Evolutionary conservation across 2,888 invertebrate species (phyloP), one percentile per base, ranked within the genome.

Genomic region (Brachycybe producta): DNA sequence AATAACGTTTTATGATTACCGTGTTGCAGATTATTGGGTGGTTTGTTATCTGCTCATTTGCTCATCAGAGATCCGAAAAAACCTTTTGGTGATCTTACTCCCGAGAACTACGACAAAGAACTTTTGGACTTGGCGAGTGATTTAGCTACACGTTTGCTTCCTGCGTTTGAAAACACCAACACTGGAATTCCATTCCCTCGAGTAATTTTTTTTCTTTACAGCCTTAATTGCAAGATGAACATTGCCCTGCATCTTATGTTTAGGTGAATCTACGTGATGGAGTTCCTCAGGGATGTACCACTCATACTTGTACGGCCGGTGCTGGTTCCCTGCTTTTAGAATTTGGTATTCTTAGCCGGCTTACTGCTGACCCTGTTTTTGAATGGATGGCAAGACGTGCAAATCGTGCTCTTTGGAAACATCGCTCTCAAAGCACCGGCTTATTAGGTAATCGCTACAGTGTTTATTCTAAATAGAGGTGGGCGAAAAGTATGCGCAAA

Each of bases 291-390:
- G 65, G 70, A 53, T 68, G 70, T 36, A 64, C 68, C 2, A 74
- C 74, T 48, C 73, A 75, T 56, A 78, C 77, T 0, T 78, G 77
- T 59, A 75, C 76, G 8, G 73, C 78, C 19, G 77, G 77, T 35
- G 77, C 77, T 24, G 77, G 77, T 1, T 73, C 75, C 7, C 64
- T 79, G 36, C 63, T 77, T 8, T 60, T 79, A 17, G 78, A 78
- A 62, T 75, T 77, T 62, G 77, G 77, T 35, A 63, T 75, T 27
- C 64, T 78, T n/a, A 75, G 75, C 49, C 67, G 70, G 13, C 65
- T 78, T n/a, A 61, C 75, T 2, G 69, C 67, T 21, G 77, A 77
- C 60, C 74, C 75, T 21, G 71, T 73, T 1, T 78, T 72, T 62
- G 76, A 77, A 59, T 64, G 67, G n/a, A 67, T 72, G 55, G 76